phyloP scores from a whole-genome alignment of 1,140 invertebrate genomes.

The Polypedilum pembai region DNA sequence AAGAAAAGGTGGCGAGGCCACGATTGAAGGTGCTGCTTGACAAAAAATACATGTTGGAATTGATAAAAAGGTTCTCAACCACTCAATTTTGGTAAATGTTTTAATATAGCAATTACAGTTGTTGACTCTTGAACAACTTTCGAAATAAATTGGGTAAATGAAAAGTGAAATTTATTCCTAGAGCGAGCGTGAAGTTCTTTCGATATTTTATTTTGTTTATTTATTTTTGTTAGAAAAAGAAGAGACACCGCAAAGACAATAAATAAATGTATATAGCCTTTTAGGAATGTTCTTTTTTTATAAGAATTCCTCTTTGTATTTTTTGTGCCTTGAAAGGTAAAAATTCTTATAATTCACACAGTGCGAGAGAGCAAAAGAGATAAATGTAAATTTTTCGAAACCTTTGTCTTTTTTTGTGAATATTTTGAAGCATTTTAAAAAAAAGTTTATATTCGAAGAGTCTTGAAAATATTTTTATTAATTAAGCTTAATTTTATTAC shows the following conservation, averaged over 20 bases:
- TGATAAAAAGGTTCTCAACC: constrained; percentile 10
- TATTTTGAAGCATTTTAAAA: background rate
- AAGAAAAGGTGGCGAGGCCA: background rate
- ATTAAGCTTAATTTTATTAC: background rate
- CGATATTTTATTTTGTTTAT: background rate
- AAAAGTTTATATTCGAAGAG: background rate
- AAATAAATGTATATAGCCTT: background rate
- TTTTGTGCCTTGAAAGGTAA: background rate
- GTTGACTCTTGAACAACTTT: background rate
- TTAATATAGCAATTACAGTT: background rate
- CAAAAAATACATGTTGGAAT: background rate
- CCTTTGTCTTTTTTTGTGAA: background rate
- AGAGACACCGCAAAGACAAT: background rate
- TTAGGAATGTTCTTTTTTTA: background rate
- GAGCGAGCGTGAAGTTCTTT: background rate
- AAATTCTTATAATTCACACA: constrained; percentile 25
- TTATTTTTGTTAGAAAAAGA: no score
- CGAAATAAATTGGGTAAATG: background rate
- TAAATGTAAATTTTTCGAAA: constrained; percentile 21
- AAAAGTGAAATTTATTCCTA: background rate
- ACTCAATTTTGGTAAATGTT: background rate
- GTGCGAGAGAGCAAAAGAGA: background rate
- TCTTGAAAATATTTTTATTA: background rate
- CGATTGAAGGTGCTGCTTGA: background rate
- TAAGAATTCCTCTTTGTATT: background rate